Conservation (phyloP, 2,113 vertebrate species). For the Prionailurus bengalensis region DNA sequence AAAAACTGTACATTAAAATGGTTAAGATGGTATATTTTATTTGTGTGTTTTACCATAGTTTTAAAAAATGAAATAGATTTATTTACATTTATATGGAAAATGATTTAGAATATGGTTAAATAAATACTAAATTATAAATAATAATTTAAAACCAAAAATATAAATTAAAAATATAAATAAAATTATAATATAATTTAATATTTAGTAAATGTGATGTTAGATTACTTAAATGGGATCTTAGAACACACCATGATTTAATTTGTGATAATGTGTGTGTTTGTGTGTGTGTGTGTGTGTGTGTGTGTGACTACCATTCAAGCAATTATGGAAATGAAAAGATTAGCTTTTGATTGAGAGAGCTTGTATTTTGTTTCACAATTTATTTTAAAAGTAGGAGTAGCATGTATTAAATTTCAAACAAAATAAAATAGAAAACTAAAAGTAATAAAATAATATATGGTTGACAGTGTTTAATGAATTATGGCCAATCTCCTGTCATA, state of each 20-base stretch:
- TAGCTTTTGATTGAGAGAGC: neutral
- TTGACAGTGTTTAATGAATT: neutral
- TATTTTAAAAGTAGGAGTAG: neutral
- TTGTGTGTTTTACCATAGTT: neutral
- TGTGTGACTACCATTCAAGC: neutral
- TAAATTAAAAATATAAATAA: too few relatives aligned
- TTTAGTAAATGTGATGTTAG: too few relatives aligned
- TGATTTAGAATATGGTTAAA: neutral
- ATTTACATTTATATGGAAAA: neutral
- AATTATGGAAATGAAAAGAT: neutral
- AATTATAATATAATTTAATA: too few relatives aligned
- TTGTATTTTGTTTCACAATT: neutral
- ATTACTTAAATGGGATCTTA: too few relatives aligned
- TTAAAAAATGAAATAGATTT: neutral
- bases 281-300: neutral
- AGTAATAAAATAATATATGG: neutral
- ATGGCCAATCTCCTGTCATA: neutral
- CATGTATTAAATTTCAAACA: neutral
- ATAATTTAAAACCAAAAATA: too few relatives aligned
- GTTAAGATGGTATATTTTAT: neutral
- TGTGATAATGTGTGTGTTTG: neutral
- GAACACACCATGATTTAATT: neutral
- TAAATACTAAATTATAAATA: neutral
- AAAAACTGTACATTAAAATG: neutral
- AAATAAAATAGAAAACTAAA: conserved; percentile 33